Conservation (phyloP, 2,797 vertebrate species). For the Yasuhikotakia modesta region DNA sequence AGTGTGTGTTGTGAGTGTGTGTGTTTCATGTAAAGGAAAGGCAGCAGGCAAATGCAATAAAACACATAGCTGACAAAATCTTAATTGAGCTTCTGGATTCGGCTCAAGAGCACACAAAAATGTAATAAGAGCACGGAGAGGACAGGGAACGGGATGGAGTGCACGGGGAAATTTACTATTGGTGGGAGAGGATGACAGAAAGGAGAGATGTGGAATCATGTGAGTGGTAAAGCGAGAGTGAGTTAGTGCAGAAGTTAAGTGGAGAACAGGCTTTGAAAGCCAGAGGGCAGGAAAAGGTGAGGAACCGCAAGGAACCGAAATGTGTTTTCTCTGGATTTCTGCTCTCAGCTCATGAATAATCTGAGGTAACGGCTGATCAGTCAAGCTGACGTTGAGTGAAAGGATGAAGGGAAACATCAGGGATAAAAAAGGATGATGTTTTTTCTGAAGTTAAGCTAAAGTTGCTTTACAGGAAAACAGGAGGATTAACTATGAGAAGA, state of each 20-base stretch:
- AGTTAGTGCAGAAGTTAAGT: constrained; percentile 2
- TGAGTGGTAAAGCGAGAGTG: not conserved
- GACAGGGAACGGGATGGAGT: constrained; percentile 12
- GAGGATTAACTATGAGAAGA: constrained; percentile 16
- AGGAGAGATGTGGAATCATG: constrained; percentile 2
- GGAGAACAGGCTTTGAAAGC: not conserved
- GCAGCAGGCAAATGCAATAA: constrained; percentile 45
- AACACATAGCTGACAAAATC: constrained; percentile 59
- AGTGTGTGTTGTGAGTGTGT: constrained; percentile 18
- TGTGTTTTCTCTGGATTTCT: not conserved
- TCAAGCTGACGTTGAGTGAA: constrained; percentile 15
- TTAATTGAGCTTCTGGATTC: constrained; percentile 62
- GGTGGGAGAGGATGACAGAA: not conserved
- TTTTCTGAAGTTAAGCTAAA: not conserved
- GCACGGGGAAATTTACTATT: not conserved
- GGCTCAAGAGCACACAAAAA: constrained; percentile 56
- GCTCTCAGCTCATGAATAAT: constrained; percentile 28
- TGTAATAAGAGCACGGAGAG: constrained; percentile 66
- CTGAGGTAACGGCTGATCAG: constrained; percentile 10
- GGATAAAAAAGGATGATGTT: not conserved
- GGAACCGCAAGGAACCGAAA: not conserved
- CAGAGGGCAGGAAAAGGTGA: not conserved
- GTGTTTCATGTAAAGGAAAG: constrained; percentile 24
- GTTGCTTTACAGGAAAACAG: not conserved
- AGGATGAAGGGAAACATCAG: constrained; percentile 10